phyloP scores from a whole-genome alignment of 2,113 vertebrate genomes.

The Egretta garzetta region DNA sequence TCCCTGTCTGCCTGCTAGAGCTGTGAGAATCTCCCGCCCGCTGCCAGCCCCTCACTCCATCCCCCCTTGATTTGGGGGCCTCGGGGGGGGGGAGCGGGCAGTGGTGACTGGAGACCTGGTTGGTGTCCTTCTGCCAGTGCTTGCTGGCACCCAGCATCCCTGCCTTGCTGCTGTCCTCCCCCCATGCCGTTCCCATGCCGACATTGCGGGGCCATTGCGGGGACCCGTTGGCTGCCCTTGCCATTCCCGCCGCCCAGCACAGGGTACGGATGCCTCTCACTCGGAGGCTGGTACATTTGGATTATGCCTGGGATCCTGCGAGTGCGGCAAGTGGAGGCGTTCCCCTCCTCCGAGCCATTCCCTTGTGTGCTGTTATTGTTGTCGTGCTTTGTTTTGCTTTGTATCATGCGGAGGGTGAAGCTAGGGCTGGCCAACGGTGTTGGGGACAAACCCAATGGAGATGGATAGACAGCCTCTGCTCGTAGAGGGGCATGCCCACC shows the following conservation, averaged over 20 bases:
- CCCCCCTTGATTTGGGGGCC: not conserved
- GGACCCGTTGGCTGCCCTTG: not conserved
- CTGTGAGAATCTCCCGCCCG: conserved; percentile 44
- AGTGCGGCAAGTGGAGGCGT: not conserved
- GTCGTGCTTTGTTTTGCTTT: not conserved
- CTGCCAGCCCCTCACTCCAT: conserved; percentile 42
- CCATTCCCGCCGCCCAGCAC: rapidly evolving
- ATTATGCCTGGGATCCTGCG: not conserved
- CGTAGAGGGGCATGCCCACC: rapidly evolving
- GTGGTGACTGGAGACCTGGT: not conserved
- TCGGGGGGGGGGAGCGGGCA: not conserved
- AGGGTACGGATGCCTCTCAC: not conserved
- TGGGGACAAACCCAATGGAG: not conserved
- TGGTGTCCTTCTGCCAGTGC: not conserved
- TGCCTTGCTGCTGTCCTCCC: not conserved
- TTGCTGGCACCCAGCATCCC: not conserved
- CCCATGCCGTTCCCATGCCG: rapidly evolving
- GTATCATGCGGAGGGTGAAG: not conserved
- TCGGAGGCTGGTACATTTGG: not conserved
- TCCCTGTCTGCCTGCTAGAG: conserved; percentile 49
- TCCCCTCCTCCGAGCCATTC: not conserved
- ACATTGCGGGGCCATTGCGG: not conserved
- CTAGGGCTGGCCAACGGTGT: not conserved
- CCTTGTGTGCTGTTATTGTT: not conserved
- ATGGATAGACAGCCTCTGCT: not conserved